Evolutionary conservation across 2,888 invertebrate genomes (phyloP).

Genomic region (Nemoura dubitans): DNA sequence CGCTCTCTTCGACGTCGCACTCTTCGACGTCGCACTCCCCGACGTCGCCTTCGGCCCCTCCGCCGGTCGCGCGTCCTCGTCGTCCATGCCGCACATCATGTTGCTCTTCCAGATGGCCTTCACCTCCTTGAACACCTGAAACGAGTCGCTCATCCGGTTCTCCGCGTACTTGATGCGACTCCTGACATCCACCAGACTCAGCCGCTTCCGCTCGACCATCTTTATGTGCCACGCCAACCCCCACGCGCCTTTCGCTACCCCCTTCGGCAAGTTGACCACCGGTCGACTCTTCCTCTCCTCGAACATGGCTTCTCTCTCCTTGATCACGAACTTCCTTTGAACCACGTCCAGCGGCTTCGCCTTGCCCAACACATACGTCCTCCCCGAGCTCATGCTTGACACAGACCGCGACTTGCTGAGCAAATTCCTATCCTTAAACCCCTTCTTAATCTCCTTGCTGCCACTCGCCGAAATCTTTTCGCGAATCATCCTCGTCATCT

Average conservation of each 20-base stretch:
- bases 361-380: neutral
- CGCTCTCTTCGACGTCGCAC: neutral
- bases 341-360: neutral
- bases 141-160: constrained; percentile 51
- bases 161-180: constrained; percentile 48
- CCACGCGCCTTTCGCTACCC: neutral
- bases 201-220: constrained; percentile 15
- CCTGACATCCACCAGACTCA: neutral
- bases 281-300: neutral
- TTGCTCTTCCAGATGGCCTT: neutral
- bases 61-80: neutral
- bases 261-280: constrained; percentile 8
- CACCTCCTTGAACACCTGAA: constrained; percentile 36
- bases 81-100: neutral
- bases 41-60: too few relatives aligned
- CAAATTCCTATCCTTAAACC: neutral
- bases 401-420: neutral
- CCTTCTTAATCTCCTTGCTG: neutral
- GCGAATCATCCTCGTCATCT: neutral
- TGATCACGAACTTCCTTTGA: neutral
- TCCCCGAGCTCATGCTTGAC: neutral
- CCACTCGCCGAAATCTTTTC: neutral
- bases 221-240: neutral
- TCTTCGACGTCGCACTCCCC: neutral
- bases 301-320: neutral